A percentile compares a stretch with the other conserved stretches of the same genome.
These are phyloP conservation scores for Eubasilissa regina DNA, from an alignment of 1,140 invertebrate species.

Conservation along the genomic window DNA sequence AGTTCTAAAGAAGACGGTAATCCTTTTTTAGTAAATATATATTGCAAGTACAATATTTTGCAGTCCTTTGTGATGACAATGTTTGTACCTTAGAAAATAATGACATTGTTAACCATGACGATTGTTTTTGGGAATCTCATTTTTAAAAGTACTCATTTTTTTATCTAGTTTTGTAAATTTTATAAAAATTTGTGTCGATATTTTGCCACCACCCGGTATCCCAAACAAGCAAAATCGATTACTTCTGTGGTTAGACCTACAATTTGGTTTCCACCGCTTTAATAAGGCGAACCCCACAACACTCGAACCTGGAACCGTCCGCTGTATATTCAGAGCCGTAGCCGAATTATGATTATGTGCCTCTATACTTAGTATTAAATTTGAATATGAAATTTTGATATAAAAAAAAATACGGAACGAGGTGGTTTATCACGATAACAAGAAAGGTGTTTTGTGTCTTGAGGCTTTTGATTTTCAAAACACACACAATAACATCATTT, in stretches of 20 bases:
- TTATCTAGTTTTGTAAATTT: too few relatives aligned
- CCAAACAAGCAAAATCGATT: constrained; percentile 59
- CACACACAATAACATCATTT: too few relatives aligned
- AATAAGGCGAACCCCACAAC: constrained; percentile 35
- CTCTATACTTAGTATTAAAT: constrained; percentile 37
- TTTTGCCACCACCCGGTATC: constrained; percentile 24
- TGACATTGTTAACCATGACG: too few relatives aligned
- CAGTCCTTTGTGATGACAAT: too few relatives aligned
- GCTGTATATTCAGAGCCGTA: constrained; percentile 25
- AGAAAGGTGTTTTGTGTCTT: constrained; percentile 1
- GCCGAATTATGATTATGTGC: constrained; percentile 34
- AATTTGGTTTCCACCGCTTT: constrained; percentile 48
- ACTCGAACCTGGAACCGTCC: constrained; percentile 41
- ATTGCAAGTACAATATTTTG: too few relatives aligned
- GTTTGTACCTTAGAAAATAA: too few relatives aligned
- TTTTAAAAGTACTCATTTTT: too few relatives aligned
- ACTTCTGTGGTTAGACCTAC: constrained; percentile 58
- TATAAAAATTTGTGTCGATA: background rate
- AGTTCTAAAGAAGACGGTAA: too few relatives aligned
- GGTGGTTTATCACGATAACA: background rate
- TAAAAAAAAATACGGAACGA: constrained; percentile 21
- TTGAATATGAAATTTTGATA: constrained; percentile 27
- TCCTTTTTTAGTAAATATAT: too few relatives aligned
- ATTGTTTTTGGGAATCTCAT: too few relatives aligned
- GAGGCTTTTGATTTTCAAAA: too few relatives aligned